Percentiles rank a stretch among this genome's conserved stretches.
These are phyloP conservation scores for Penaeus monodon DNA, from an alignment of 2,888 invertebrate genomes.

Conservation along the genomic window DNA sequence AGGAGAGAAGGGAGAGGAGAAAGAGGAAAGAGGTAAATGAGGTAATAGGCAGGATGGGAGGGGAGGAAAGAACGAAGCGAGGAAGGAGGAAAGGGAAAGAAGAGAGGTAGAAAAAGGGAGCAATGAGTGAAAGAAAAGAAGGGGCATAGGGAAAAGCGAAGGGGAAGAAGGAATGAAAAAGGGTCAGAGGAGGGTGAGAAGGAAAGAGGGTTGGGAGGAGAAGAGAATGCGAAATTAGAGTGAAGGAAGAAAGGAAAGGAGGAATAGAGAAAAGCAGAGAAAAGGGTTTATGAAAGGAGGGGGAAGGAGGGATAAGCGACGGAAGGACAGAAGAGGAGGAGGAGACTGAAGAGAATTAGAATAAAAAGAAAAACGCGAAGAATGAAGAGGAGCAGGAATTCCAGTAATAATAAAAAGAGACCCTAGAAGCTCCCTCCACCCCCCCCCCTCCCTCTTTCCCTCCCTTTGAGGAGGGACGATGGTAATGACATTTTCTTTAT, in stretches of 20 bases:
- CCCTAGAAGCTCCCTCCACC: no score
- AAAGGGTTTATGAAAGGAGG: no score
- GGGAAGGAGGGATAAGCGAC: no score
- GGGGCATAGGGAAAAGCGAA: neutral
- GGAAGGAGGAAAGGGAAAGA: neutral
- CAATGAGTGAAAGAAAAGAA: neutral
- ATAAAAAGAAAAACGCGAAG: no score
- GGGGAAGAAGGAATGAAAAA: neutral
- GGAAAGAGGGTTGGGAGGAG: neutral
- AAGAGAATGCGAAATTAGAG: neutral
- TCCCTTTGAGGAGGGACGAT: no score
- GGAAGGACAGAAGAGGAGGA: no score
- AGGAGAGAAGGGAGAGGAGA: neutral
- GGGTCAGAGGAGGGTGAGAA: no score
- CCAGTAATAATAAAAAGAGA: no score
- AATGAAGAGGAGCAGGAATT: no score
- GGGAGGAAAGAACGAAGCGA: neutral
- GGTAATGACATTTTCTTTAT: no score
- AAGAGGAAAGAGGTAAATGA: neutral
- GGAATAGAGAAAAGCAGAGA: neutral
- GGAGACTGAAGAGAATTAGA: no score
- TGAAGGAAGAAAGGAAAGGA: neutral
- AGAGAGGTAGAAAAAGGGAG: neutral
- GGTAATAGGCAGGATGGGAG: accelerated
- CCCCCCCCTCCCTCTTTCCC: no score